These are phyloP conservation scores for Ispidina picta DNA, from an alignment of 2,797 vertebrate genomes.

Conservation along the genomic window DNA sequence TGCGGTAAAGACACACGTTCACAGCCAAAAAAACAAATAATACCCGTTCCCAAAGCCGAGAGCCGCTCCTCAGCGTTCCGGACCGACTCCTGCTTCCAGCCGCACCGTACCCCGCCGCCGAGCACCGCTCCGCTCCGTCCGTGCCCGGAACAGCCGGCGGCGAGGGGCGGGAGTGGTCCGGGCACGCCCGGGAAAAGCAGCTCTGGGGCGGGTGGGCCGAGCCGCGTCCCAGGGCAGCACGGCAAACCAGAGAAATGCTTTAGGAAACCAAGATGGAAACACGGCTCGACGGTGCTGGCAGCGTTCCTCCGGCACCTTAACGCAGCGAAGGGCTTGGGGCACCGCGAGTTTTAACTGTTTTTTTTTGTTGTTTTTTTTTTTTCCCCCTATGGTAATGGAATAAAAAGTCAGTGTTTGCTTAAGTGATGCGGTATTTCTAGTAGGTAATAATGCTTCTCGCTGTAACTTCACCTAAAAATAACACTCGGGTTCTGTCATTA, in stretches of 20 bases:
- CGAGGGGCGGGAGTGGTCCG: no score
- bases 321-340: rapidly evolving
- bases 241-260: rapidly evolving
- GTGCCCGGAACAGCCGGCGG: background rate
- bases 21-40: background rate
- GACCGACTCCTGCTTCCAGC: background rate
- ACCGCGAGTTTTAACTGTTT: rapidly evolving
- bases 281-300: rapidly evolving
- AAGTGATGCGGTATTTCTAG: rapidly evolving
- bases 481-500: no score
- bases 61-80: background rate
- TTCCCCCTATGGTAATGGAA: rapidly evolving
- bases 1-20: rapidly evolving
- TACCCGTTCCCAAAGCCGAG: background rate
- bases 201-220: background rate
- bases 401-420: background rate
- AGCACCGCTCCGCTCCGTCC: background rate
- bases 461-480: background rate
- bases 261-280: rapidly evolving
- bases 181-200: background rate
- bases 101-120: background rate
- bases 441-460: rapidly evolving
- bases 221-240: background rate
- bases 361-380: no score
- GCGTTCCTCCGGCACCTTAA: no score